Evolutionary conservation across 2,113 vertebrate genomes (phyloP).

Genomic region (Pelobates fuscus): DNA sequence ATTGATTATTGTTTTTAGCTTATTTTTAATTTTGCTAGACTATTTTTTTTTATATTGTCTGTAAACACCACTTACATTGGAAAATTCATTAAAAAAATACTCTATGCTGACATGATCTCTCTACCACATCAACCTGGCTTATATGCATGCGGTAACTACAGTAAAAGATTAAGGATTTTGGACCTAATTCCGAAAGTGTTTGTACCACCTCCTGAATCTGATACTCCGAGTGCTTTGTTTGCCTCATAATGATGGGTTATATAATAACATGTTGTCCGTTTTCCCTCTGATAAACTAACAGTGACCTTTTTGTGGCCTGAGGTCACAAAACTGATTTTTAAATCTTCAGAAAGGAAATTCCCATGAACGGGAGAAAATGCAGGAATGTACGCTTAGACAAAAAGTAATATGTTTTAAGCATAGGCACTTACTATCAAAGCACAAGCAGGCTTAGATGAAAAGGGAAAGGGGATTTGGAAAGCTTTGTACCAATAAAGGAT

Average conservation of each 20-base stretch:
- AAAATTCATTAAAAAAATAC: no score
- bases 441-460: constrained; percentile 2
- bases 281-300: constrained; percentile 7
- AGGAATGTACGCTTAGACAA: constrained; percentile 27
- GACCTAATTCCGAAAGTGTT: not conserved
- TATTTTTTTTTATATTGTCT: no score
- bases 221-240: not conserved
- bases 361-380: constrained; percentile 15
- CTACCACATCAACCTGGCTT: no score
- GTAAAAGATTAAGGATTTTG: not conserved
- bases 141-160: no score
- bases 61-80: no score
- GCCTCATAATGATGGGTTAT: not conserved
- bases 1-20: no score
- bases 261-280: not conserved
- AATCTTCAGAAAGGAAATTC: constrained; percentile 40
- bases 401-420: constrained; percentile 41
- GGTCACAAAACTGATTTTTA: constrained; percentile 22
- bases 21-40: no score
- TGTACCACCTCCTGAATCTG: not conserved
- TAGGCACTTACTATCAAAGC: constrained; percentile 30
- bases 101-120: no score
- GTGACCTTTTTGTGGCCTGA: constrained; percentile 16
- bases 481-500: not conserved
- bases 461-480: constrained; percentile 24